A percentile compares a stretch with the other conserved stretches of the same genome.
Conservation (phyloP, 2,888 invertebrate genomes). For the Dolichomitus sp. region DNA sequence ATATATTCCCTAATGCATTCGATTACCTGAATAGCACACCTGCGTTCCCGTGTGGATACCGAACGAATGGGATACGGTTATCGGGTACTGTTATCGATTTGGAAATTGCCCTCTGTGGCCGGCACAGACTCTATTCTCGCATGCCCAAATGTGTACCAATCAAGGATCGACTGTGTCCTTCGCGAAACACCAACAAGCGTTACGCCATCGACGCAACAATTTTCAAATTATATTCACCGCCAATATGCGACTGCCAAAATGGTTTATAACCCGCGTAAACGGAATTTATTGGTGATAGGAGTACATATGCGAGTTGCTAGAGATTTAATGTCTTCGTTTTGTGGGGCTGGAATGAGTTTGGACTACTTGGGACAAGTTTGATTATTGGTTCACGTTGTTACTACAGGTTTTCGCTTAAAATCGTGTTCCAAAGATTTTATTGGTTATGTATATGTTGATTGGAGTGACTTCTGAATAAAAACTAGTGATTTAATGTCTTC, state of each 20-base stretch:
- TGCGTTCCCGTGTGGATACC: slow-evolving; percentile 45
- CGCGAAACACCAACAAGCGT: neutral
- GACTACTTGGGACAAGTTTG: neutral
- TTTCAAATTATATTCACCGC: slow-evolving; percentile 37
- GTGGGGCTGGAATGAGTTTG: neutral
- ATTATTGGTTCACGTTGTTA: neutral
- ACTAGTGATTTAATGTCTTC: too few relatives aligned
- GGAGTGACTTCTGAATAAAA: too few relatives aligned
- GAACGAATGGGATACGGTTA: slow-evolving; percentile 57
- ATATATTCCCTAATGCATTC: slow-evolving; percentile 53
- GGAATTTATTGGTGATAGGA: slow-evolving; percentile 6
- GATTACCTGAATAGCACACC: slow-evolving; percentile 60
- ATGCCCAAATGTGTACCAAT: neutral
- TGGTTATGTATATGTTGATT: too few relatives aligned
- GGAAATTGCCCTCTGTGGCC: slow-evolving; percentile 46
- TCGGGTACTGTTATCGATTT: slow-evolving; percentile 60
- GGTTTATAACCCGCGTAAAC: slow-evolving; percentile 1
- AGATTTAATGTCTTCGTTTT: neutral
- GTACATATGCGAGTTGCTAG: neutral
- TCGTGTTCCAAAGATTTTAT: too few relatives aligned
- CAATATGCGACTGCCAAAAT: slow-evolving; percentile 17
- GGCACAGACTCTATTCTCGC: neutral
- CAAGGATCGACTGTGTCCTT: slow-evolving; percentile 8
- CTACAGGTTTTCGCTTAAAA: neutral
- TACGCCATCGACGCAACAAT: slow-evolving; percentile 14